These are phyloP conservation scores for Bungarus multicinctus DNA, from an alignment of 2,113 vertebrate species.

Conservation along the genomic window DNA sequence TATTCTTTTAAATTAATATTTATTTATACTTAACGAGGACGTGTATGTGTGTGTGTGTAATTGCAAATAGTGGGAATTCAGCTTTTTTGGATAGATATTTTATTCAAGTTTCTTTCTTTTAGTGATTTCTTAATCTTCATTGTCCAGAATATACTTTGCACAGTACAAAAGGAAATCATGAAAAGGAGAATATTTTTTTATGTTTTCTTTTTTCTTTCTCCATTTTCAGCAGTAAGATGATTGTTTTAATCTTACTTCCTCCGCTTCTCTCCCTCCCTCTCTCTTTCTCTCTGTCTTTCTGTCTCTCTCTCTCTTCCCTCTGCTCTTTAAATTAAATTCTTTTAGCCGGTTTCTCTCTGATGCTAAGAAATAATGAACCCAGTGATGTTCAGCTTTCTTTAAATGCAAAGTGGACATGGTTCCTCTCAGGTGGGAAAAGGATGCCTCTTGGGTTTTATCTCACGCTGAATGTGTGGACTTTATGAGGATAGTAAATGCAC, in stretches of 20 bases:
- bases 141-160: constrained; percentile 3
- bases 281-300: not conserved
- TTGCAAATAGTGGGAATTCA: constrained; percentile 27
- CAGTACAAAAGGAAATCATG: constrained; percentile 30
- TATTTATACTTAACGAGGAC: constrained; percentile 15
- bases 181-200: constrained; percentile 26
- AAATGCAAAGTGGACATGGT: constrained; percentile 1
- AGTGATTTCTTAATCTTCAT: constrained; percentile 36
- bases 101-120: constrained; percentile 35
- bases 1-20: constrained; percentile 40
- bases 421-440: not conserved
- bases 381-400: constrained; percentile 38
- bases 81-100: constrained; percentile 5
- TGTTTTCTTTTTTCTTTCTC: constrained; percentile 30
- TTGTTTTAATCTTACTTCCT: constrained; percentile 26
- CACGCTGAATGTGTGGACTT: not conserved
- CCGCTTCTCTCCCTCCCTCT: not conserved
- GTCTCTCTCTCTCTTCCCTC: not conserved
- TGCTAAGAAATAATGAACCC: constrained; percentile 39
- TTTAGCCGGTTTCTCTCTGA: constrained; percentile 10
- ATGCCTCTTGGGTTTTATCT: constrained; percentile 30
- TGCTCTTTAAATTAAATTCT: constrained; percentile 13
- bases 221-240: not conserved
- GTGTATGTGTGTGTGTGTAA: not conserved
- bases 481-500: constrained; percentile 5